phyloP scores from a whole-genome alignment of 2,113 vertebrate genomes.

The Pseudopipra pipra region DNA sequence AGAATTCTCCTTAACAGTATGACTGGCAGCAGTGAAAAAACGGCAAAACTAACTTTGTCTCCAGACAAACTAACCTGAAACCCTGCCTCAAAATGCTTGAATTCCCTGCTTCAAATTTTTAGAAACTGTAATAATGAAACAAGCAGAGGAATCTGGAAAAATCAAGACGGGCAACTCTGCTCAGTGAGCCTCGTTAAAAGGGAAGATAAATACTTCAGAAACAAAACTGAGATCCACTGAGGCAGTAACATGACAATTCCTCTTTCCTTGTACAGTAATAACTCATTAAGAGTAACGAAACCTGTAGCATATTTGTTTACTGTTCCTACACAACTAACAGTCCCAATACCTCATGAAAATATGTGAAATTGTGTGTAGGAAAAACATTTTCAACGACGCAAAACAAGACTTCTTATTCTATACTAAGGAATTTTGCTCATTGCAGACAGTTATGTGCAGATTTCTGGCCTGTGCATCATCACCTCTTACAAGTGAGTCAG shows the following conservation, averaged over 20 bases:
- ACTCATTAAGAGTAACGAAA: not conserved
- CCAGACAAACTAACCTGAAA: not conserved
- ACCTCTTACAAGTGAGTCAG: rapidly evolving
- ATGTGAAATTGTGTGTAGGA: not conserved
- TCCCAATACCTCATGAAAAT: not conserved
- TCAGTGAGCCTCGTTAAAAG: not conserved
- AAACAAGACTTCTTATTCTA: not conserved
- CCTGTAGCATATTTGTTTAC: not conserved
- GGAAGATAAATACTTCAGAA: not conserved
- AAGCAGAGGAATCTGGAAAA: not conserved
- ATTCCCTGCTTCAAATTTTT: not conserved
- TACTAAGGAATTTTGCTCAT: not conserved
- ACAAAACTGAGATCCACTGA: not conserved
- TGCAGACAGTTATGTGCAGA: not conserved
- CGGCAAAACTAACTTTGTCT: not conserved
- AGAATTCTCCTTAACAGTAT: not conserved
- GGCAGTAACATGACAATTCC: not conserved
- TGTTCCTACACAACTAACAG: not conserved
- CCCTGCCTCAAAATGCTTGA: not conserved
- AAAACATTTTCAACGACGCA: not conserved
- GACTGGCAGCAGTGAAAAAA: not conserved
- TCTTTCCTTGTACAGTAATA: not conserved
- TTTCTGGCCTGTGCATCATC: not conserved
- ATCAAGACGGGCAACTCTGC: not conserved
- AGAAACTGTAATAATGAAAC: not conserved